Percentiles rank a stretch among this genome's conserved stretches.
phyloP scores from a whole-genome alignment of 1,140 invertebrate species.

The Conus betulinus region DNA sequence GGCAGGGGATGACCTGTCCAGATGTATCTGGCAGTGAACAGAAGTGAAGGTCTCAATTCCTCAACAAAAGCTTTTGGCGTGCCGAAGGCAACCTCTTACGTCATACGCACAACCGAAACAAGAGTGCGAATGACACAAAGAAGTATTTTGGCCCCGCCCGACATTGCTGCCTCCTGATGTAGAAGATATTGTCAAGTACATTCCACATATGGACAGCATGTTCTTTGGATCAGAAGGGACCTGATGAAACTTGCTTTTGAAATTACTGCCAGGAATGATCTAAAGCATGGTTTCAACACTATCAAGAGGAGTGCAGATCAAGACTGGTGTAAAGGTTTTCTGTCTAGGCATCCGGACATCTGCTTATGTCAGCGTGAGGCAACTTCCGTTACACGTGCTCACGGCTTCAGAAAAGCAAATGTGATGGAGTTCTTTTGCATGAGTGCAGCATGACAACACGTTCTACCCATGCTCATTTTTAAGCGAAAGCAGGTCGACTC shows the following conservation, averaged over 20 bases:
- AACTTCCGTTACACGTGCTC: background rate
- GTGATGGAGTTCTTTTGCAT: background rate
- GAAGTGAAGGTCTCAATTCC: background rate
- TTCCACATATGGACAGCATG: background rate
- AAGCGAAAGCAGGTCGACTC: background rate
- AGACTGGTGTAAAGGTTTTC: background rate
- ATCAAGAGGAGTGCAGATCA: background rate
- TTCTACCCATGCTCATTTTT: background rate
- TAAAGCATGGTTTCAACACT: background rate
- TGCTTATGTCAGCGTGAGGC: background rate
- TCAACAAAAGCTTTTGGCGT: background rate
- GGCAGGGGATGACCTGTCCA: background rate
- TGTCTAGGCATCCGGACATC: background rate
- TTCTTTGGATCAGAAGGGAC: background rate
- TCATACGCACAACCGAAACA: background rate
- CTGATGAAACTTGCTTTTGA: background rate
- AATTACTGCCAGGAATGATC: background rate
- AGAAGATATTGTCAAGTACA: background rate
- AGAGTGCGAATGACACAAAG: background rate
- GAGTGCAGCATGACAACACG: background rate
- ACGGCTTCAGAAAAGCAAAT: background rate
- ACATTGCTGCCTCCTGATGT: background rate
- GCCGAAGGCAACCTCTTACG: background rate
- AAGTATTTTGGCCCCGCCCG: background rate
- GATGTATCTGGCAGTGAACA: background rate